Conservation (phyloP, 2,888 invertebrate genomes). For the Empis stercorea region DNA sequence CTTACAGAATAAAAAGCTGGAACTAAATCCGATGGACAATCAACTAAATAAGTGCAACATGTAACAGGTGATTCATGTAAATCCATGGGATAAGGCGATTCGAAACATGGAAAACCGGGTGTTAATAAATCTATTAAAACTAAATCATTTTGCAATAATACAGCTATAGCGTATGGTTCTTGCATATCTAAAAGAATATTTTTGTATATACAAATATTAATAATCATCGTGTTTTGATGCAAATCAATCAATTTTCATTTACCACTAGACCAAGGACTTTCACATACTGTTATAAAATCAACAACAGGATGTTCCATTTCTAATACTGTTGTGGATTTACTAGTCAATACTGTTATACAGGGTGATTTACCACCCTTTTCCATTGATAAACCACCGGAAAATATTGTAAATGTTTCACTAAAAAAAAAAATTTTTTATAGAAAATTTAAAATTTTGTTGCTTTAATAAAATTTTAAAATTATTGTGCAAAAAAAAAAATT, state of each 20-base stretch:
- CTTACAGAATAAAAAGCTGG: slow-evolving; percentile 88
- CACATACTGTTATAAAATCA: slow-evolving; percentile 92
- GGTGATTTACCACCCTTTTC: slow-evolving; percentile 83
- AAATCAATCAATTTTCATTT: slow-evolving; percentile 19
- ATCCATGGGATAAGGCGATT: slow-evolving; percentile 99
- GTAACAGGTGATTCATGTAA: slow-evolving; percentile 98
- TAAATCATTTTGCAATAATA: slow-evolving; percentile 92
- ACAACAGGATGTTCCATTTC: slow-evolving; percentile 99
- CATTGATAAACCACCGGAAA: slow-evolving; percentile 89
- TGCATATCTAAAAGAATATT: slow-evolving; percentile 62
- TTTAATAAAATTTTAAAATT: too few relatives aligned
- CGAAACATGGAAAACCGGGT: slow-evolving; percentile 94
- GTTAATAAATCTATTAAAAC: slow-evolving; percentile 94
- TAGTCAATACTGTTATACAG: slow-evolving; percentile 91
- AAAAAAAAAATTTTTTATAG: slow-evolving; percentile 27
- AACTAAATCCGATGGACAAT: slow-evolving; percentile 95
- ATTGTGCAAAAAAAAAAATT: too few relatives aligned
- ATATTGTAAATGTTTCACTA: slow-evolving; percentile 90
- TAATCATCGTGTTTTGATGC: too few relatives aligned
- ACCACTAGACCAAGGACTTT: slow-evolving; percentile 90
- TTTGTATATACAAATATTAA: too few relatives aligned
- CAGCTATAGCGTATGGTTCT: slow-evolving; percentile 96
- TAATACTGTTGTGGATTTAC: slow-evolving; percentile 90
- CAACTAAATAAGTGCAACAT: slow-evolving; percentile 90
- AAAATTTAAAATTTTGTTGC: too few relatives aligned